Evolutionary conservation across 2,888 invertebrate genomes (phyloP).

Genomic region (Pycnomerus fuliginosus): DNA sequence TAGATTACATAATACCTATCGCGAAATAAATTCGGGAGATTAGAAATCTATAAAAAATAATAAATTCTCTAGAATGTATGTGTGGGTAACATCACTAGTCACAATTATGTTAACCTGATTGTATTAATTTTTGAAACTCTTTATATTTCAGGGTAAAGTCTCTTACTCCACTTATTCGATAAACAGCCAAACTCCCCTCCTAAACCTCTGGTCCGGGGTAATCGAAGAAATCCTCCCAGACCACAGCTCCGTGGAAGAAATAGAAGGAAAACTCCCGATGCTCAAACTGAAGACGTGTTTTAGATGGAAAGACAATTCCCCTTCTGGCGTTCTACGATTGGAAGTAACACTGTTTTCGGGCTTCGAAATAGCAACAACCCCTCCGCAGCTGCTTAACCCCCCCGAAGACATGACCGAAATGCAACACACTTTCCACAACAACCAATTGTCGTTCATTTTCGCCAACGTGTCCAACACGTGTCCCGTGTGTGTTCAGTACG

Average conservation of each 20-base stretch:
- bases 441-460: slow-evolving; percentile 66
- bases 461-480: slow-evolving; percentile 62
- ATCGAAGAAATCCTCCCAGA: slow-evolving; percentile 65
- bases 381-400: slow-evolving; percentile 54
- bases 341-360: slow-evolving; percentile 66
- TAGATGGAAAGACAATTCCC: slow-evolving; percentile 63
- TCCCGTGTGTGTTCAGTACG: slow-evolving; percentile 64
- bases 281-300: slow-evolving; percentile 65
- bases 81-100: no score
- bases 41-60: no score
- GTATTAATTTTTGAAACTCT: background rate
- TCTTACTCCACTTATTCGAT: slow-evolving; percentile 64
- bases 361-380: slow-evolving; percentile 58
- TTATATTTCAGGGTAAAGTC: slow-evolving; percentile 58
- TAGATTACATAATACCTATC: no score
- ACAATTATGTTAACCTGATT: no score
- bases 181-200: slow-evolving; percentile 57
- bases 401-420: slow-evolving; percentile 61
- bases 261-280: slow-evolving; percentile 66
- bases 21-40: no score
- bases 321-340: slow-evolving; percentile 62
- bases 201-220: slow-evolving; percentile 64
- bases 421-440: slow-evolving; percentile 61
- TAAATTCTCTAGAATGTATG: no score
- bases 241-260: slow-evolving; percentile 63